phyloP scores from a whole-genome alignment of 2,113 vertebrate species.

The Microtus richardsoni region DNA sequence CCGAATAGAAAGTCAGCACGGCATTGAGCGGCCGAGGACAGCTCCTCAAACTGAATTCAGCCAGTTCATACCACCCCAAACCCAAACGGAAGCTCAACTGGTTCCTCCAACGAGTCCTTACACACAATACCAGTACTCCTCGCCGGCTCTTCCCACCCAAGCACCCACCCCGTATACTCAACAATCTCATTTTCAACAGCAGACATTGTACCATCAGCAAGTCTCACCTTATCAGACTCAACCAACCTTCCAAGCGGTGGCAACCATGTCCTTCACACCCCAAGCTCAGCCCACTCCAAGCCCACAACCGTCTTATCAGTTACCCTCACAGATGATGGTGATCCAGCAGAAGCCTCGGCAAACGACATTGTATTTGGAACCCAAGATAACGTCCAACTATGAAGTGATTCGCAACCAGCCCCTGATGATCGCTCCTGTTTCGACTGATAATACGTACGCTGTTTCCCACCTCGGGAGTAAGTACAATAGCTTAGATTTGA shows the following conservation, averaged over 20 bases:
- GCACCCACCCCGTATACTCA: conserved; percentile 95
- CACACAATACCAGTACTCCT: conserved; percentile 95
- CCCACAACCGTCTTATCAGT: conserved; percentile 93
- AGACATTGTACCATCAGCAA: conserved; percentile 95
- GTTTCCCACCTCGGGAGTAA: conserved; percentile 94
- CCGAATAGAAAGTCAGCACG: conserved; percentile 91
- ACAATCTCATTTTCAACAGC: conserved; percentile 94
- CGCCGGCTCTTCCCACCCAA: conserved; percentile 92
- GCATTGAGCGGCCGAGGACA: conserved; percentile 94
- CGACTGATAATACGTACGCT: conserved; percentile 93
- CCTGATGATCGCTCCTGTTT: conserved; percentile 95
- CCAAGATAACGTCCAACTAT: conserved; percentile 96
- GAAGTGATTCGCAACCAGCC: conserved; percentile 97
- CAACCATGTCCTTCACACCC: conserved; percentile 93
- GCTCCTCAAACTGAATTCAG: conserved; percentile 97
- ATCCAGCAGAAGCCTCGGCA: conserved; percentile 95
- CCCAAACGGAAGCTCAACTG: conserved; percentile 95
- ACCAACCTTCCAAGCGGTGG: conserved; percentile 94
- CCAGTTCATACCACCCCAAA: conserved; percentile 96
- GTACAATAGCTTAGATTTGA: conserved; percentile 95
- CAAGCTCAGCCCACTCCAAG: conserved; percentile 91
- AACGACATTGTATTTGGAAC: conserved; percentile 93
- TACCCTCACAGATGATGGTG: conserved; percentile 94
- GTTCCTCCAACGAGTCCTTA: conserved; percentile 95
- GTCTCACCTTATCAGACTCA: conserved; percentile 96